Evolutionary conservation across 2,888 invertebrate species (phyloP).

Genomic region (Platycnemis pennipes): DNA sequence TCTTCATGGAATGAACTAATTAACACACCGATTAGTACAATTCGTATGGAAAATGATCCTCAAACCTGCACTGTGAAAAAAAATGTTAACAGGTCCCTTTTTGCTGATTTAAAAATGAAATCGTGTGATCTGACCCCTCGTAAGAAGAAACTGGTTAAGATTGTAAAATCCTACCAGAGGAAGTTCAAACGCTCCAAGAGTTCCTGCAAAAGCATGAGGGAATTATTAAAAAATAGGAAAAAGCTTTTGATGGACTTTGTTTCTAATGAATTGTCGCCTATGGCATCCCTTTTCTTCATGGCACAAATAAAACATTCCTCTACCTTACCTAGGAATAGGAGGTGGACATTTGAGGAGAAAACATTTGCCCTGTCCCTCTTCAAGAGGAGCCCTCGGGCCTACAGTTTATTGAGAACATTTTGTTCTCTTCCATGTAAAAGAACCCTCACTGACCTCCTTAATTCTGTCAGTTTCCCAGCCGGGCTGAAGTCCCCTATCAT

Average conservation of each 20-base stretch:
- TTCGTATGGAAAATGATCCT: not conserved
- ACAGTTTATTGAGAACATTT: not conserved
- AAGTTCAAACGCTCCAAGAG: not conserved
- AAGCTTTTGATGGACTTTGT: not conserved
- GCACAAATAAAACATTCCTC: not conserved
- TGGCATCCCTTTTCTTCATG: not conserved
- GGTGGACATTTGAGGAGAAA: not conserved
- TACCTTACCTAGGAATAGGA: not conserved
- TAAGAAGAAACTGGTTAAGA: not conserved
- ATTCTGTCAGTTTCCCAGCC: not conserved
- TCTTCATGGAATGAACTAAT: too few relatives aligned
- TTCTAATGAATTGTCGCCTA: not conserved
- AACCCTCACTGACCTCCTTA: not conserved
- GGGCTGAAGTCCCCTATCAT: conserved; percentile 69
- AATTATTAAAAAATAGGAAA: not conserved
- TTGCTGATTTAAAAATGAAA: not conserved
- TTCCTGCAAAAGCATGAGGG: not conserved
- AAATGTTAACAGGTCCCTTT: not conserved
- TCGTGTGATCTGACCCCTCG: not conserved
- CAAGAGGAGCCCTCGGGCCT: not conserved
- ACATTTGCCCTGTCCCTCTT: not conserved
- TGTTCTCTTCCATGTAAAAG: not conserved
- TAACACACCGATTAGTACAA: not conserved
- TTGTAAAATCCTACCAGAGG: not conserved
- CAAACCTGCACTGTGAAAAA: not conserved